These are phyloP conservation scores for Drosophila navojoa DNA, from an alignment of 1,140 invertebrate genomes.

Conservation along the genomic window DNA sequence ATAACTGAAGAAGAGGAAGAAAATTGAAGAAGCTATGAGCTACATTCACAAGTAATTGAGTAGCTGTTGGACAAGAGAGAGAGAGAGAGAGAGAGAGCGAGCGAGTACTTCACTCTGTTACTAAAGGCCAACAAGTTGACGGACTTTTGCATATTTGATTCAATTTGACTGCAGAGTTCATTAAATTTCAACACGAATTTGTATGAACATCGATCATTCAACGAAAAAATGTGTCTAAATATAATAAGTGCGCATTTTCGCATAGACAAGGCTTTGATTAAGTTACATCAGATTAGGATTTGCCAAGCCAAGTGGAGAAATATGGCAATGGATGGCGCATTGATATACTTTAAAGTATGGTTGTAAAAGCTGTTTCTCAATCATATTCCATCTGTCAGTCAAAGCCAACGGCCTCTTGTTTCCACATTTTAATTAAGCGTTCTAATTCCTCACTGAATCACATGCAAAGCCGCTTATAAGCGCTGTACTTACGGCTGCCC, in stretches of 20 bases:
- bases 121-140: slow-evolving; percentile 21
- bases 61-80: background rate
- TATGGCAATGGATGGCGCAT: too few relatives aligned
- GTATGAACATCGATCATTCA: slow-evolving; percentile 13
- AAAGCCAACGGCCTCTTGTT: background rate
- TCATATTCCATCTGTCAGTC: background rate
- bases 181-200: slow-evolving; percentile 28
- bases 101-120: background rate
- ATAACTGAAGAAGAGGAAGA: background rate
- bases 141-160: slow-evolving; percentile 29
- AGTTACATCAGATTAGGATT: background rate
- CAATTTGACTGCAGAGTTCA: slow-evolving; percentile 20
- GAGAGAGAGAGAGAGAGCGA: background rate
- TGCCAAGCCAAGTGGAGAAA: too few relatives aligned
- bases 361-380: background rate
- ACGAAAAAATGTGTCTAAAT: background rate
- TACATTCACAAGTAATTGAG: slow-evolving; percentile 25
- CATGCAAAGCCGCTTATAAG: slow-evolving; percentile 46
- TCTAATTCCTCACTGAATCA: slow-evolving; percentile 2
- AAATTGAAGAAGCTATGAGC: slow-evolving; percentile 5
- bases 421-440: slow-evolving; percentile 12
- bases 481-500: too few relatives aligned
- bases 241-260: slow-evolving; percentile 6
- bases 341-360: too few relatives aligned
- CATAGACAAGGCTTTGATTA: slow-evolving; percentile 4